Evolutionary conservation across 2,797 vertebrate species (phyloP), one percentile per base, ranked within the genome.

Genomic region (Aeoliscus strigatus): DNA sequence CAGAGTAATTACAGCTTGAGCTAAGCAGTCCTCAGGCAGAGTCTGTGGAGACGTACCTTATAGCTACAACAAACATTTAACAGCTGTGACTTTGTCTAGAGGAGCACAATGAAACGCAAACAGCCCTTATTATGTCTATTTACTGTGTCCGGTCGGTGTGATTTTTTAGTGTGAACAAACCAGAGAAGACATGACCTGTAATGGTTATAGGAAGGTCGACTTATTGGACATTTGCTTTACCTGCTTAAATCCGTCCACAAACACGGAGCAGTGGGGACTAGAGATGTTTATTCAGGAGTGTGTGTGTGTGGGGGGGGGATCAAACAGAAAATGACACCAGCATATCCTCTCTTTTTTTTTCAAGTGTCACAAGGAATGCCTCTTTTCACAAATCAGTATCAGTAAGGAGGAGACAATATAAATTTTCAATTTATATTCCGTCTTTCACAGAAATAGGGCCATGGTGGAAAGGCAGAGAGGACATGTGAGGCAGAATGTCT

Each of bases 341-440:
- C 37, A 48, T 14, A 47, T 61, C 51, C 27, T 12, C 25, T 28
- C 24, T 32, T 24, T 23, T 16, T 31, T 14, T 32, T 18, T 1
- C 17, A 49, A 45, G 41, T 71, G 48, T 60, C 46, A 64, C 40
- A 53, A 63, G 38, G 76, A 68, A 68, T 49, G 38, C 46, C 58
- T 77, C 49, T 66, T 63, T 73, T 73, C 58, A 63, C 53, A 73
- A 83, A 75, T 66, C 64, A 48, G 45, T 52, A 73, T 70, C 58
- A 75, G 57, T n/a, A 79, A 78, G 65, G 23, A 73, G 55, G 74
- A 77, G 70, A 84, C 74, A 79, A 81, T 78, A 75, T 73, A 83
- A 74, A 84, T 82, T 73, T 86, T 80, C 80, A 82, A 85, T 87
- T 87, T 87, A 86, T 84, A 85, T 86, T 87, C 86, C 54, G 84